A percentile compares a stretch with the other conserved stretches of the same genome.
phyloP scores from a whole-genome alignment of 2,888 invertebrate genomes.

The Cylindroiulus punctatus region DNA sequence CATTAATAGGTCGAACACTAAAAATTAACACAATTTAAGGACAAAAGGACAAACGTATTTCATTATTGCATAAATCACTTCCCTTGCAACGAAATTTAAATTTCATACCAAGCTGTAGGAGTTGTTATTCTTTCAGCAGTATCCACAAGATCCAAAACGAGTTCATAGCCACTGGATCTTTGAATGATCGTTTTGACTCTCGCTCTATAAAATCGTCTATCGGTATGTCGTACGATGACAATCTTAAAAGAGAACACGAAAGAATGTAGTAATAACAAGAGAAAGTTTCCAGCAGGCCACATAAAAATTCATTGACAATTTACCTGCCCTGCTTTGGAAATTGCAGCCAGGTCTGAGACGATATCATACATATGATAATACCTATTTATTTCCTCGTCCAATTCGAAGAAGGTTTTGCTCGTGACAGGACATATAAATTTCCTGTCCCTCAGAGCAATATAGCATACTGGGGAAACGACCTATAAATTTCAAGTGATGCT shows the following conservation, averaged over 20 bases:
- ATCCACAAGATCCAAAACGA: constrained; percentile 17
- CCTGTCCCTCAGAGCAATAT: background rate
- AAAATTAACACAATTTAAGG: background rate
- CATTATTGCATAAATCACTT: too few species aligned
- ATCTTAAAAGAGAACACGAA: background rate
- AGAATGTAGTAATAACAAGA: background rate
- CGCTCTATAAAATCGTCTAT: constrained; percentile 31
- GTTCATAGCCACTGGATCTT: background rate
- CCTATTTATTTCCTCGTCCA: background rate
- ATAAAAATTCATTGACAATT: background rate
- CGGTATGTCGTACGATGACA: constrained; percentile 36
- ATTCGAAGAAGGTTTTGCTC: background rate
- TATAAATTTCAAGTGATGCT: background rate
- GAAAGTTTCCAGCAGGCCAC: background rate
- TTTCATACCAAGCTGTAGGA: background rate
- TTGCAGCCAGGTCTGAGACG: background rate
- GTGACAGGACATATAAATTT: background rate
- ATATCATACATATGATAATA: background rate
- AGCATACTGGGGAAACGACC: background rate
- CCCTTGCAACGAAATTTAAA: background rate
- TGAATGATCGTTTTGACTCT: background rate
- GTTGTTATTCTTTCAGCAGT: background rate
- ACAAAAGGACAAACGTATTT: background rate
- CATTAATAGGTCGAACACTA: background rate
- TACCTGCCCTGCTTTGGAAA: background rate